Conservation (phyloP, 2,888 invertebrate genomes). For the Aporophyla nigra region DNA sequence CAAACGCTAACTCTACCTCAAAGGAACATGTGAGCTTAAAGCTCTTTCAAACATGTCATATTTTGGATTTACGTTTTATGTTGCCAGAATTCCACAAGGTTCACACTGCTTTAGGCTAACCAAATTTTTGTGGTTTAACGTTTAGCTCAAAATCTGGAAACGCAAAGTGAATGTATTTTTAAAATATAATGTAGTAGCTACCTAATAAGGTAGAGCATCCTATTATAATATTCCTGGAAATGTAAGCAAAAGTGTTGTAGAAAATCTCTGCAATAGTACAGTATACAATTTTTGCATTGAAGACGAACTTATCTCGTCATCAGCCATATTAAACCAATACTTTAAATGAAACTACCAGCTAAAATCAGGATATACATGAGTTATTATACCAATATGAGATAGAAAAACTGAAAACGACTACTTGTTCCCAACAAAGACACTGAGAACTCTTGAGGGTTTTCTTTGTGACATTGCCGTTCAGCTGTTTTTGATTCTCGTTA, state of each 20-base stretch:
- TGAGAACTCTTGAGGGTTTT: neutral
- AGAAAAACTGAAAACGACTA: neutral
- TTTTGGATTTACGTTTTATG: conserved; percentile 33
- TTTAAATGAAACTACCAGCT: neutral
- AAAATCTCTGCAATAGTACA: neutral
- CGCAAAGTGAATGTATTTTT: neutral
- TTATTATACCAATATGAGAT: neutral
- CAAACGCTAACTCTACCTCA: conserved; percentile 29
- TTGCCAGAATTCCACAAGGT: conserved; percentile 23
- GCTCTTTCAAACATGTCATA: conserved; percentile 27
- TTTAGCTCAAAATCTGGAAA: conserved; percentile 34
- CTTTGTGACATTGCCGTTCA: neutral
- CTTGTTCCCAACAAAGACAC: neutral
- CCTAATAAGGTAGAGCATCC: neutral
- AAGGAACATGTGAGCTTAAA: conserved; percentile 22
- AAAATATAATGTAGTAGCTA: neutral
- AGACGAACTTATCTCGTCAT: neutral
- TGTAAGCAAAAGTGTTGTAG: neutral
- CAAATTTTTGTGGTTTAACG: conserved; percentile 41
- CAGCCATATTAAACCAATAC: neutral
- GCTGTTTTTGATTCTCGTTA: neutral
- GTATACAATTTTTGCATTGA: neutral
- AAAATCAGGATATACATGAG: neutral
- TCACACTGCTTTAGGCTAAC: conserved; percentile 27
- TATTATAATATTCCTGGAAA: neutral